These are phyloP conservation scores for Platysternon megacephalum DNA, from an alignment of 2,113 vertebrate species.

Conservation along the genomic window DNA sequence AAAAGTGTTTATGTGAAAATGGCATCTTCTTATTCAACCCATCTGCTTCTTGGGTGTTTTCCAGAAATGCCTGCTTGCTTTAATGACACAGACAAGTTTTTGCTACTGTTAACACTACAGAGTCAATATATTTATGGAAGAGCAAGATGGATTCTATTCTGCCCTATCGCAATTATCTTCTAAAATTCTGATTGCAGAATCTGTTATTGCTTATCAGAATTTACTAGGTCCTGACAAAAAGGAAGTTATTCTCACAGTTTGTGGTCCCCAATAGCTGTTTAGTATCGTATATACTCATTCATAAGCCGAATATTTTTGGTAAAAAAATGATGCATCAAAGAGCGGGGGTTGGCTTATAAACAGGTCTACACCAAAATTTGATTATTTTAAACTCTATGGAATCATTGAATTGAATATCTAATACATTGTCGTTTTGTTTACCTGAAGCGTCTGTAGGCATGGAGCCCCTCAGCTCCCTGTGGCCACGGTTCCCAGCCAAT, in stretches of 20 bases:
- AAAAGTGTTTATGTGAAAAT: neutral
- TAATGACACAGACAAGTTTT: neutral
- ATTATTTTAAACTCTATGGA: too few species aligned
- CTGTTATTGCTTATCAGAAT: neutral
- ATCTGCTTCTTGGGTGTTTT: accelerated
- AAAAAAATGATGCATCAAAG: too few species aligned
- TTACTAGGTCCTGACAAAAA: neutral
- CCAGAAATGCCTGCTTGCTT: neutral
- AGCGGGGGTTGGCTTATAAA: too few species aligned
- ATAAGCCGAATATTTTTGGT: too few species aligned
- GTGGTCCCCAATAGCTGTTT: neutral
- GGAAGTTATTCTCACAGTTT: neutral
- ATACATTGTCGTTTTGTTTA: too few species aligned
- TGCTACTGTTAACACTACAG: neutral
- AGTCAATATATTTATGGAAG: neutral
- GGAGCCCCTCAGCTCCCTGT: too few species aligned
- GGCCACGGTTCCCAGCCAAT: too few species aligned
- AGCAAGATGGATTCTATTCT: neutral
- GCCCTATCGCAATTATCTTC: neutral
- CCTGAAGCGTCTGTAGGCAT: too few species aligned
- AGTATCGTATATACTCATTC: neutral
- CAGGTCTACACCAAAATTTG: too few species aligned
- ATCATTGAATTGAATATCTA: too few species aligned
- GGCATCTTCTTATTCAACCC: neutral
- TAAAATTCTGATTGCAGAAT: neutral